A percentile compares a stretch with the other conserved stretches of the same genome.
Evolutionary conservation across 2,888 invertebrate species (phyloP).

Genomic region (Drosophila neutralis): DNA sequence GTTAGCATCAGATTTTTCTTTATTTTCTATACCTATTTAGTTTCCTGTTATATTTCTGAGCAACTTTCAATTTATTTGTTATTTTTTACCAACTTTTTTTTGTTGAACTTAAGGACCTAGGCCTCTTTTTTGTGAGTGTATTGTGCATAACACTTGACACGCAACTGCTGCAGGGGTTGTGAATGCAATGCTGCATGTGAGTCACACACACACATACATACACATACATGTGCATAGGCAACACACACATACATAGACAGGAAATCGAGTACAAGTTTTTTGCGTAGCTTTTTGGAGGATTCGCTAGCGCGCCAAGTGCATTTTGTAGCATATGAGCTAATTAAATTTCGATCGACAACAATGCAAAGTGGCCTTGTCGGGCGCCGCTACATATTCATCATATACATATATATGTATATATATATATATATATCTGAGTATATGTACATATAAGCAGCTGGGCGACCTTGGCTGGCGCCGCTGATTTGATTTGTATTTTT

Average conservation of each 20-base stretch:
- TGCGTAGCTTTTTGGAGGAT: conserved; percentile 36
- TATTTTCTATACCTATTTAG: background rate
- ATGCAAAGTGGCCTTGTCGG: conserved; percentile 67
- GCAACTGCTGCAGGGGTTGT: conserved; percentile 34
- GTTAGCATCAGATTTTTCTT: background rate
- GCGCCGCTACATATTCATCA: conserved; percentile 25
- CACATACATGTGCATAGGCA: background rate
- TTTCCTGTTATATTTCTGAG: background rate
- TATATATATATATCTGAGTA: background rate
- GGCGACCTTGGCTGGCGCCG: conserved; percentile 51
- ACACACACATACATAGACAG: conserved; percentile 1
- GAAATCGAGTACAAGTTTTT: background rate
- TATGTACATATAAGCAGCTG: conserved; percentile 22
- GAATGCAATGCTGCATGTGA: conserved; percentile 22
- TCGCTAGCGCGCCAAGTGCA: conserved; percentile 12
- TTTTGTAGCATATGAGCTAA: conserved; percentile 26
- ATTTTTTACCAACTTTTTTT: background rate
- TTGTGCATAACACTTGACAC: conserved; percentile 54
- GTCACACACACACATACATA: background rate
- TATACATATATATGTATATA: conserved; percentile 7
- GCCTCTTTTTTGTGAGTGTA: background rate
- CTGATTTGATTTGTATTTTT: conserved; percentile 4
- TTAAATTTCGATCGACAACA: conserved; percentile 51
- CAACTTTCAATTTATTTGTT: background rate
- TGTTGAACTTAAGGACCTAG: too few relatives aligned